Evolutionary conservation across 2,888 invertebrate genomes (phyloP).

Genomic region (Blomia tropicalis): DNA sequence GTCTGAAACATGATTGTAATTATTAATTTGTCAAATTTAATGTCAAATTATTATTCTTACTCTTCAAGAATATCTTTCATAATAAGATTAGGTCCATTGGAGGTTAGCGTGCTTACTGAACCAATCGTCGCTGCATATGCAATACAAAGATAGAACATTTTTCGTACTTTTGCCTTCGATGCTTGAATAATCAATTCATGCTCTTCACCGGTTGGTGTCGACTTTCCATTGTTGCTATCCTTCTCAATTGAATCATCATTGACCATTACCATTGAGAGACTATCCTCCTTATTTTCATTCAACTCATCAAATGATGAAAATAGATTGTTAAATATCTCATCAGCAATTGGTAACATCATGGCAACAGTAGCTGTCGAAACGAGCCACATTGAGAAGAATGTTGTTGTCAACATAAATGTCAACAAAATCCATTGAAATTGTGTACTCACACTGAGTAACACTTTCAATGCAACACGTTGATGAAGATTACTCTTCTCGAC

Average conservation of each 20-base stretch:
- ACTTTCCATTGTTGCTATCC: background rate
- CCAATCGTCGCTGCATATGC: conserved; percentile 25
- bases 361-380: conserved; percentile 25
- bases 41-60: conserved; percentile 16
- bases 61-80: conserved; percentile 22
- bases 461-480: conserved; percentile 20
- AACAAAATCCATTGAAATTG: conserved; percentile 23
- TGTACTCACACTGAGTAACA: conserved; percentile 13
- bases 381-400: conserved; percentile 23
- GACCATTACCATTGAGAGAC: background rate
- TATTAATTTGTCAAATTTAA: background rate
- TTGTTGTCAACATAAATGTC: conserved; percentile 23
- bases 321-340: conserved; percentile 25
- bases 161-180: background rate
- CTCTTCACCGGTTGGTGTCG: background rate
- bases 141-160: conserved; percentile 22
- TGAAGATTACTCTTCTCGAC: conserved; percentile 23
- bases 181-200: background rate
- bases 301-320: background rate
- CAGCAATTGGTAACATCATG: conserved; percentile 27
- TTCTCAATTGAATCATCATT: background rate
- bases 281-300: conserved; percentile 5
- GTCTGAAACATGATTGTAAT: conserved; percentile 2
- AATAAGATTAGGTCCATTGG: conserved; percentile 24
- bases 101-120: conserved; percentile 17